A percentile compares a stretch with the other conserved stretches of the same genome.
These are phyloP conservation scores for Limnephilus lunatus DNA, from an alignment of 2,888 invertebrate genomes.

Conservation along the genomic window DNA sequence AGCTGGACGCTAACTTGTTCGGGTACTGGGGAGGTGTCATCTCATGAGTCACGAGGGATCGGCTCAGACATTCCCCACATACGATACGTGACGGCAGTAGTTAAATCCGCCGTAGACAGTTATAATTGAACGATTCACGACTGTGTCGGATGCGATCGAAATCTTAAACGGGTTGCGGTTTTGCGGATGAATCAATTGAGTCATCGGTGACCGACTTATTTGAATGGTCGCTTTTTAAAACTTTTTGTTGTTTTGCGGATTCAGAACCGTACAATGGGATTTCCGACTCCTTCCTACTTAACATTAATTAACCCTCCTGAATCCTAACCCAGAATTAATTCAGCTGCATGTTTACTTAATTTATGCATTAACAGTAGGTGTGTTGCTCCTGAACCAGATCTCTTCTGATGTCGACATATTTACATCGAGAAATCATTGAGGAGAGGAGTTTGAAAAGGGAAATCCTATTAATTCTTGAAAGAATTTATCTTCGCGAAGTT, in stretches of 20 bases:
- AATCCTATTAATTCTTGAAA: too few relatives aligned
- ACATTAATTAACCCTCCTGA: not conserved
- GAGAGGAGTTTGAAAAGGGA: too few relatives aligned
- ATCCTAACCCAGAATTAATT: not conserved
- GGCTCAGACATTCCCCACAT: constrained; percentile 5
- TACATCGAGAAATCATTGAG: too few relatives aligned
- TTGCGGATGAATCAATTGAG: constrained; percentile 5
- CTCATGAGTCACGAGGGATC: constrained; percentile 23
- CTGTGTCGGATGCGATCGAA: constrained; percentile 8
- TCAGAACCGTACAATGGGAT: not conserved
- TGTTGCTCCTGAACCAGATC: too few relatives aligned
- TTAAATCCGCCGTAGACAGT: constrained; percentile 2
- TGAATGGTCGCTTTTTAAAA: not conserved
- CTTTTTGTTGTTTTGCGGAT: not conserved
- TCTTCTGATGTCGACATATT: too few relatives aligned
- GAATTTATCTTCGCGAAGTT: too few relatives aligned
- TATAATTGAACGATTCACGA: constrained; percentile 26
- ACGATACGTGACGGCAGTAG: not conserved
- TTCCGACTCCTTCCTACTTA: not conserved
- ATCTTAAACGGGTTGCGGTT: constrained; percentile 26
- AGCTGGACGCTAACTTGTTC: not conserved
- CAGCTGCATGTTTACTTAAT: not conserved
- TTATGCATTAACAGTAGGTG: too few relatives aligned
- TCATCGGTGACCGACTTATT: constrained; percentile 29
- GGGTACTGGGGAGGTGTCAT: not conserved